Conservation (phyloP, 2,888 invertebrate species). For the Boloria selene region DNA sequence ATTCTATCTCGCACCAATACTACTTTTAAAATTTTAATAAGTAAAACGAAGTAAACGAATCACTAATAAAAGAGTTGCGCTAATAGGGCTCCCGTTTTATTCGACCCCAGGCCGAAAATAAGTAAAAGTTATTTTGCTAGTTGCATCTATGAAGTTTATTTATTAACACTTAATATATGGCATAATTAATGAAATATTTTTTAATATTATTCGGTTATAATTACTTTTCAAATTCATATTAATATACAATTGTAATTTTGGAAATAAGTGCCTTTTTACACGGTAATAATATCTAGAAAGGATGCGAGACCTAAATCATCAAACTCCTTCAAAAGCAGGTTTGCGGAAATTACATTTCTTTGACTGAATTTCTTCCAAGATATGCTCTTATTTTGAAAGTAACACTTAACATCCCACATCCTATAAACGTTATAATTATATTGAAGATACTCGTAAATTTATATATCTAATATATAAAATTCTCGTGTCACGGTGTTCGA, state of each 20-base stretch:
- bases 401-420: too few species aligned
- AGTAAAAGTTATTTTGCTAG: conserved; percentile 32
- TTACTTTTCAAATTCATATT: too few species aligned
- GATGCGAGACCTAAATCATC: conserved; percentile 1
- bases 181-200: too few species aligned
- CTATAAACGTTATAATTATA: too few species aligned
- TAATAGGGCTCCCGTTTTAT: conserved; percentile 37
- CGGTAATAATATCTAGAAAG: too few species aligned
- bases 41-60: conserved; percentile 45
- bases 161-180: conserved; percentile 16
- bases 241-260: too few species aligned
- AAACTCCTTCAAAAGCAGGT: conserved; percentile 5
- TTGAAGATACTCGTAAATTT: too few species aligned
- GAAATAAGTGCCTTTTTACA: too few species aligned
- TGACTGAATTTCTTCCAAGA: conserved; percentile 7
- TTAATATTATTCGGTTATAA: too few species aligned
- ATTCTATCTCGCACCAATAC: conserved; percentile 29
- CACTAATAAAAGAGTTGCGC: conserved; percentile 35
- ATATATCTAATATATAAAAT: too few species aligned
- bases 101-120: conserved; percentile 27
- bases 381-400: background rate
- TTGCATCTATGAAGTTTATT: conserved; percentile 21
- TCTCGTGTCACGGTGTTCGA: too few species aligned
- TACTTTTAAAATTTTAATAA: conserved; percentile 41
- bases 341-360: conserved; percentile 14